Conservation (phyloP, 2,113 vertebrate species). For the Leptobrachium leishanense region DNA sequence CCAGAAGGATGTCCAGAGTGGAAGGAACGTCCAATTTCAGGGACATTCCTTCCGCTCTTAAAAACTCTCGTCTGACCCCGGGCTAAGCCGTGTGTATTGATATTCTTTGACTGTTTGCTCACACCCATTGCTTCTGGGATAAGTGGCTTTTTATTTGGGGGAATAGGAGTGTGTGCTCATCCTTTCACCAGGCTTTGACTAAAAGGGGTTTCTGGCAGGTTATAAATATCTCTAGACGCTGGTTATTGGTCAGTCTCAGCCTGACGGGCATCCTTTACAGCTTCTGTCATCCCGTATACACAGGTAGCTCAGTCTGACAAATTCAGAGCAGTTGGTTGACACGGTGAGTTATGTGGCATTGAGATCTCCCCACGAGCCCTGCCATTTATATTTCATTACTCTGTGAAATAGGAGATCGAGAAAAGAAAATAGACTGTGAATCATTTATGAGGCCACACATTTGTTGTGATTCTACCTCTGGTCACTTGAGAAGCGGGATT, state of each 20-base stretch:
- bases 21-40: too few species aligned
- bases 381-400: slow-evolving; percentile 47
- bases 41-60: too few species aligned
- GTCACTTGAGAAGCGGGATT: slow-evolving; percentile 1
- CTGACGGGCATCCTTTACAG: background rate
- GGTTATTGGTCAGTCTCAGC: background rate
- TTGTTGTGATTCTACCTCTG: slow-evolving; percentile 21
- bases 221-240: too few species aligned
- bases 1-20: too few species aligned
- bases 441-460: slow-evolving; percentile 32
- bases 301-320: background rate
- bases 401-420: slow-evolving; percentile 33
- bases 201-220: too few species aligned
- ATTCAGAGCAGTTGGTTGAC: background rate
- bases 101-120: too few species aligned
- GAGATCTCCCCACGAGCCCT: slow-evolving; percentile 23
- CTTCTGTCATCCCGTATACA: background rate
- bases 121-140: too few species aligned
- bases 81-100: too few species aligned
- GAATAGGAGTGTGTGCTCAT: too few species aligned
- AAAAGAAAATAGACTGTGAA: slow-evolving; percentile 41
- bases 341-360: slow-evolving; percentile 23
- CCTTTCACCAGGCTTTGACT: too few species aligned
- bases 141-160: too few species aligned
- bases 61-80: too few species aligned